Evolutionary conservation across 2,113 vertebrate species (phyloP).

Genomic region (Mixornis gularis): DNA sequence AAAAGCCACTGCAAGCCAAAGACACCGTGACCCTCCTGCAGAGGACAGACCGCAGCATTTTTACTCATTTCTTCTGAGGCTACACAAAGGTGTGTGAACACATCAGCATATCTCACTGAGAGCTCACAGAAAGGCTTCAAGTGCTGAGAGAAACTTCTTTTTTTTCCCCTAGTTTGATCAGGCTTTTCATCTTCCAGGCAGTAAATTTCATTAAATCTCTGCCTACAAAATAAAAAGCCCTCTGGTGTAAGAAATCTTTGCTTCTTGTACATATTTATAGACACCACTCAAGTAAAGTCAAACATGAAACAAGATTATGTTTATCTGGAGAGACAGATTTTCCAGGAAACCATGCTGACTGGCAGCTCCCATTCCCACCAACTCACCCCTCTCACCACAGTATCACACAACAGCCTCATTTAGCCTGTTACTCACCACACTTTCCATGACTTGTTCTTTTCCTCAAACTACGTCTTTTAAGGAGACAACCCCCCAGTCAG

Average conservation of each 20-base stretch:
- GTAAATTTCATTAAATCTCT: not conserved
- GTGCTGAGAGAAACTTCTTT: not conserved
- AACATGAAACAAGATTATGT: conserved; percentile 21
- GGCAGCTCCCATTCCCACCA: not conserved
- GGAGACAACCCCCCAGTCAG: not conserved
- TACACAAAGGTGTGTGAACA: not conserved
- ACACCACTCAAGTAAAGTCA: conserved; percentile 10
- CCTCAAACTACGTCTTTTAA: not conserved
- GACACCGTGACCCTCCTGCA: not conserved
- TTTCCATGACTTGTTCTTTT: not conserved
- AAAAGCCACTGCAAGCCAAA: not conserved
- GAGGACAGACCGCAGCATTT: not conserved
- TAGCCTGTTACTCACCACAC: conserved; percentile 8
- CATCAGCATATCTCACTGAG: not conserved
- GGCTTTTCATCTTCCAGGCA: not conserved
- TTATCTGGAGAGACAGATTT: conserved; percentile 31
- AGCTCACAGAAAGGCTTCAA: not conserved
- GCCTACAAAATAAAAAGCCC: not conserved
- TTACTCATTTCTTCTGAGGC: not conserved
- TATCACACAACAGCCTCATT: not conserved
- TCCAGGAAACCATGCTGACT: conserved; percentile 27
- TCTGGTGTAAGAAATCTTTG: not conserved
- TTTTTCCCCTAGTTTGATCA: not conserved
- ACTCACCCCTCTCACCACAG: not conserved
- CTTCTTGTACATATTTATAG: conserved; percentile 21